A percentile compares a stretch with the other conserved stretches of the same genome.
Conservation (phyloP, 2,888 invertebrate genomes). For the Mellilla xanthometata region DNA sequence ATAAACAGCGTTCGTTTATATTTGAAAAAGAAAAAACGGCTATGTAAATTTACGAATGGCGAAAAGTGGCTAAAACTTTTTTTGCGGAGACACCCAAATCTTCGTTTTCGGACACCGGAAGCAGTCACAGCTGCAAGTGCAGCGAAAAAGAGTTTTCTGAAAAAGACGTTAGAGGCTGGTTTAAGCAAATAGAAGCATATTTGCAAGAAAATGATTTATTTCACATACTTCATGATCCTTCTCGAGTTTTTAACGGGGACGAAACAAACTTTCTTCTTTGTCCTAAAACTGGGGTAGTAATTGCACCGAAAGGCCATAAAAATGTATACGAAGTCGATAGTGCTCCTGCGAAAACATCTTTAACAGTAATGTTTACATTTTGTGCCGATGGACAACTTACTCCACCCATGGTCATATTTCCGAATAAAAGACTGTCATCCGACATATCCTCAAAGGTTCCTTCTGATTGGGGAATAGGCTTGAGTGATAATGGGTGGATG, state of each 20-base stretch:
- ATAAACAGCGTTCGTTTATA: neutral
- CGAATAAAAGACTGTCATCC: neutral
- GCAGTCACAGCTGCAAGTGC: neutral
- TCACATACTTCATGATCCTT: neutral
- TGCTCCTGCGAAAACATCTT: neutral
- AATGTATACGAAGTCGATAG: conserved; percentile 1
- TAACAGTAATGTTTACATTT: neutral
- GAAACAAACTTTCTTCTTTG: neutral
- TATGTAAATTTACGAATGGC: neutral
- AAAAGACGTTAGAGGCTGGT: neutral
- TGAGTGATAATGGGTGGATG: conserved; percentile 1
- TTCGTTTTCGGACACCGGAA: neutral
- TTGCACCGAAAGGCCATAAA: neutral
- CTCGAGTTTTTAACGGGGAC: neutral
- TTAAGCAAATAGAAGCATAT: conserved; percentile 2
- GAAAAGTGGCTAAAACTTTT: neutral
- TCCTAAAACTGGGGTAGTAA: neutral
- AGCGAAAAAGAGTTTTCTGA: neutral
- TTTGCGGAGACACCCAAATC: neutral
- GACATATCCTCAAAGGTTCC: neutral
- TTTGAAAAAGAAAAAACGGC: neutral
- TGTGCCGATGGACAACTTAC: neutral
- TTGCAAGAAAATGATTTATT: neutral
- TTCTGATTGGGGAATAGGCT: neutral
- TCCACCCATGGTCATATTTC: neutral